phyloP scores from a whole-genome alignment of 2,797 vertebrate species.

The Chelonia mydas region DNA sequence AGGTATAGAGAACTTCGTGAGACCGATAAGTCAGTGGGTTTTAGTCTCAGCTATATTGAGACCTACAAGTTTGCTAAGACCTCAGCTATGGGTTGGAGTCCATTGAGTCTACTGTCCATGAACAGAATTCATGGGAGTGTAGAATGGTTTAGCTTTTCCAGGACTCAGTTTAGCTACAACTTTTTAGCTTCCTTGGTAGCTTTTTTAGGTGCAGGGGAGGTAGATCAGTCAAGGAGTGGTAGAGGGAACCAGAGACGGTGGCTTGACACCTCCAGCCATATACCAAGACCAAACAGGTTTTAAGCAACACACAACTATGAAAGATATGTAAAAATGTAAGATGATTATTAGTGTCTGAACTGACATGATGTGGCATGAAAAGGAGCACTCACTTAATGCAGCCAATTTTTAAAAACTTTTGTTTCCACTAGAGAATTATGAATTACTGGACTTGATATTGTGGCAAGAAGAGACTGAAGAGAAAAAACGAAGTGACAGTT shows the following conservation, averaged over 20 bases:
- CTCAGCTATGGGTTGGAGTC: not conserved
- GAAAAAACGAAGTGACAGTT: slow-evolving; percentile 59
- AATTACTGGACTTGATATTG: not conserved
- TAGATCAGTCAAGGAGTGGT: slow-evolving; percentile 62
- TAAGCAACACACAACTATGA: not conserved
- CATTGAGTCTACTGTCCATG: not conserved
- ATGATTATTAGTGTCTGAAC: not conserved
- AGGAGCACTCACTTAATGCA: slow-evolving; percentile 23
- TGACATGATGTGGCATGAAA: not conserved
- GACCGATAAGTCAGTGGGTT: fast-evolving
- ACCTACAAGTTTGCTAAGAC: fast-evolving
- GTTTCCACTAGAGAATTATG: slow-evolving; percentile 34
- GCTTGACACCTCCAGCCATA: slow-evolving; percentile 42
- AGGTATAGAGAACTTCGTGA: fast-evolving
- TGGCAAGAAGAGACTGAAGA: slow-evolving; percentile 45
- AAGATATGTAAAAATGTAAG: not conserved
- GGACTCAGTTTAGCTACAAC: slow-evolving; percentile 64
- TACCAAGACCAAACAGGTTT: slow-evolving; percentile 53
- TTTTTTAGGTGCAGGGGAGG: slow-evolving; percentile 60
- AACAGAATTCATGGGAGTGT: not conserved
- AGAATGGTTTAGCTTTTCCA: slow-evolving; percentile 20
- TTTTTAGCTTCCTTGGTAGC: slow-evolving; percentile 44
- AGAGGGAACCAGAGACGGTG: slow-evolving; percentile 60
- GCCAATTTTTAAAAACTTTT: not conserved
- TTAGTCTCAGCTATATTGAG: not conserved